Base-by-base conservation (phyloP, 2,888 invertebrate species). In the Tenthredo scrophulariae region DNA sequence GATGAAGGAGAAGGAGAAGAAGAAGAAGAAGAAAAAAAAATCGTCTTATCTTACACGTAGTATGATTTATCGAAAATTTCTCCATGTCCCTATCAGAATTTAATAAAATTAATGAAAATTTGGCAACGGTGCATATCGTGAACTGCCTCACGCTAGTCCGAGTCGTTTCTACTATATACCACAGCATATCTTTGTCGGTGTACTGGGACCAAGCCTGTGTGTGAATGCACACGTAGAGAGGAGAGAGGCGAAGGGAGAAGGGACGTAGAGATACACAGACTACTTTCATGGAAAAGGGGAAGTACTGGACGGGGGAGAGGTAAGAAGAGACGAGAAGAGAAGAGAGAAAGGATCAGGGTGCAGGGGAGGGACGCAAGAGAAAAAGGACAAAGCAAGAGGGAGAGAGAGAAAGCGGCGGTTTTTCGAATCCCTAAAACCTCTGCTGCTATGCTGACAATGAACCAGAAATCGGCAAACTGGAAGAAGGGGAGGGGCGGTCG, bases 281-380 rank as follows among this genome's bases (percentile, higher is more conserved):
- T 67, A 50, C 50, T 77, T 77, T 77, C 77, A 77, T 33, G 77
- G 77, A 77, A 77, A 67, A 72, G 70, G 84, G 72, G 72, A 70
- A 84, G 50, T 43, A 40, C 18, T 18, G 54, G 7, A 54, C 54
- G 54, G 70, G 70, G 74, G 58, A 26, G 70, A 84, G 26, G 33
- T 46, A 70, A 85, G 86, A 75, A 86, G 84, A 85, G 74, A 85
- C 26, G 70, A 84, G 26, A 75, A 85, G 82, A 85, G 74, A 84
- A 37, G 74, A 84, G 54, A 33, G 84, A 84, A 67, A 46, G 33
- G 43, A 84, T 40, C 26, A 70, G 65, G 5, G n/a, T 9, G 67
- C 9, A 29, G 5, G 43, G 43, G 29, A 22, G n/a, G 43, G 33
- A 43, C 43, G 46, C 22, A 26, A 29, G 22, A 40, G 26, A 43